A percentile compares a stretch with the other conserved stretches of the same genome.
Evolutionary conservation across 2,797 vertebrate species (phyloP).

Genomic region (Fringilla coelebs): DNA sequence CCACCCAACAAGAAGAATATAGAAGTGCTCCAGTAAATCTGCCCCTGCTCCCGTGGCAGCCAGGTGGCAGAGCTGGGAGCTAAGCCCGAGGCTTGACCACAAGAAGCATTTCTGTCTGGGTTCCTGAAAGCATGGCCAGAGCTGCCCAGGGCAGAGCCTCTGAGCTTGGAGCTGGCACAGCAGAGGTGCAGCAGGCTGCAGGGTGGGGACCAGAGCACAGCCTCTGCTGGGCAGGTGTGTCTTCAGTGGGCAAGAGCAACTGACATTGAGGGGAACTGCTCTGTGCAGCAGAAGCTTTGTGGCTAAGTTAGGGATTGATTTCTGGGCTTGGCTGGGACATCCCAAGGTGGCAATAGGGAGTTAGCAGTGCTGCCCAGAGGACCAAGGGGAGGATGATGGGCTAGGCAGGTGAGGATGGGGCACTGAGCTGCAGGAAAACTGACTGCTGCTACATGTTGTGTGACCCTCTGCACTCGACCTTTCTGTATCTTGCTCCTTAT

Average conservation of each 20-base stretch:
- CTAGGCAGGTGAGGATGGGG: background rate
- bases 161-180: background rate
- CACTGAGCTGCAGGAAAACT: background rate
- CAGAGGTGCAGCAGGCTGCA: fast-evolving
- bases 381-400: background rate
- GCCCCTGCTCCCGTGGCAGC: background rate
- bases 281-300: background rate
- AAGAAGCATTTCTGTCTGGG: background rate
- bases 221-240: fast-evolving
- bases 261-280: background rate
- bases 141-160: background rate
- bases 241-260: background rate
- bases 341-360: background rate
- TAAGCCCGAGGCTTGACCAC: background rate
- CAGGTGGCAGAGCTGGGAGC: background rate
- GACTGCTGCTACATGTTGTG: background rate
- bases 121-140: background rate
- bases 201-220: background rate
- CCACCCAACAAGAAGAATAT: fast-evolving
- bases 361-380: background rate
- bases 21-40: background rate
- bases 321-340: background rate
- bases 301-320: background rate
- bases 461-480: background rate
- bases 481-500: background rate